These are phyloP conservation scores for Ia io DNA, from an alignment of 2,113 vertebrate species.

Conservation along the genomic window DNA sequence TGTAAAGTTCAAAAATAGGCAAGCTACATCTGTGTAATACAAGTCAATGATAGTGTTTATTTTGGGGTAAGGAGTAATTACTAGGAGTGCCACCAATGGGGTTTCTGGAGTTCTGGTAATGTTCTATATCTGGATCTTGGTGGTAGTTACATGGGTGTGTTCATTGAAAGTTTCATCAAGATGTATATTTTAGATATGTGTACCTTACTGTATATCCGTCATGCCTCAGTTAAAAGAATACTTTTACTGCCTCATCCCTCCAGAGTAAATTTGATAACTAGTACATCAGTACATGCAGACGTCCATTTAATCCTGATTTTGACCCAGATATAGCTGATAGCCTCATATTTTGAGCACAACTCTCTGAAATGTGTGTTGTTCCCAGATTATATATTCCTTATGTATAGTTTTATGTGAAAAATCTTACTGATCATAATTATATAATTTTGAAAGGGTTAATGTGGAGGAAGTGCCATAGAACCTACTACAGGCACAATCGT, in stretches of 20 bases:
- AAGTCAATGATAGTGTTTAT: constrained; percentile 21
- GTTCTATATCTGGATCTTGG: background rate
- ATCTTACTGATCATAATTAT: background rate
- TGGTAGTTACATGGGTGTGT: constrained; percentile 14
- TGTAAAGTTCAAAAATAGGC: constrained; percentile 18
- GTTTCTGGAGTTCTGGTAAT: background rate
- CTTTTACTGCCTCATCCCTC: background rate
- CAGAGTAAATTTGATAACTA: constrained; percentile 40
- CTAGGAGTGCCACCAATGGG: background rate
- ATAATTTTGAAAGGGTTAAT: background rate
- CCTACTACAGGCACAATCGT: background rate
- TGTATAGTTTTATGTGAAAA: background rate
- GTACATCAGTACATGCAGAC: background rate
- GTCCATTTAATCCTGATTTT: background rate
- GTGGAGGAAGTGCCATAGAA: background rate
- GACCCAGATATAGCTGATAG: background rate
- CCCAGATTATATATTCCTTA: background rate
- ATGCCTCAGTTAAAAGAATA: background rate
- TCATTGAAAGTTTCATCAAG: background rate
- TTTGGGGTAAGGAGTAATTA: background rate
- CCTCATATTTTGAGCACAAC: background rate
- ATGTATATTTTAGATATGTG: background rate
- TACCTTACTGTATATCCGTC: background rate
- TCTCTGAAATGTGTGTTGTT: background rate
- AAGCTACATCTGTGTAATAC: background rate